Base-by-base conservation (phyloP, 1,140 invertebrate genomes). In the Lasaia peninsularis region DNA sequence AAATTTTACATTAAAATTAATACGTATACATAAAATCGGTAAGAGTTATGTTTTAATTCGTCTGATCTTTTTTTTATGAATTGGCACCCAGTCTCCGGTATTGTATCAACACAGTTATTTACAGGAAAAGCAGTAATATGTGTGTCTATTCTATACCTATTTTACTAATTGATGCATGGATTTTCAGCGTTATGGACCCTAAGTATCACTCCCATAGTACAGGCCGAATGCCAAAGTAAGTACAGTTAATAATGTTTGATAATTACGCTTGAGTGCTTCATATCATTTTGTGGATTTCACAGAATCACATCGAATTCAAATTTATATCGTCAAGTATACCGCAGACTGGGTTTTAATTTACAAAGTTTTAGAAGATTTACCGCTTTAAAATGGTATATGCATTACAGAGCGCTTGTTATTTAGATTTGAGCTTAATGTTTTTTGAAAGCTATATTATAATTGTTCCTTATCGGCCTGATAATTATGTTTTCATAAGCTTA, bases 171-270 rank as follows among this genome's bases (percentile, higher is more conserved):
- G 59, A 73, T 71, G 82, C 82, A 88, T 88, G 85, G 81, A 78
- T 88, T 89, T 89, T 84, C 88, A 90, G 88, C 88, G 67, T 80
- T 90, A 71, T 89, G 88, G 87, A 83, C 83, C 71, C 70, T 90
- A 86, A 82, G 77, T 75, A 78, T 88, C 69, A 84, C 75, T 69
- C 85, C 88, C 40, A 73, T 90, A 69, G 82, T 88, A 60, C 81
- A 85, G 72, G 80, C 86, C 60, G 86, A 90, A 85, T 90, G 88
- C 79, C 87, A 90, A 68, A 89, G 88, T 90, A 78, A 89, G 88
- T 90, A 87, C 52, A 55, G 28, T 55, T 55, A 44, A n/a, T n/a
- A n/a, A 14, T 40, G 37, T 40, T 21, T 37, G 35, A 35, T 55
- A 28, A 55, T 31, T 44, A n/a, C 32, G 16, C 52, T 34, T 53